Base-by-base conservation (phyloP, 2,113 vertebrate species). In the Physeter macrocephalus region DNA sequence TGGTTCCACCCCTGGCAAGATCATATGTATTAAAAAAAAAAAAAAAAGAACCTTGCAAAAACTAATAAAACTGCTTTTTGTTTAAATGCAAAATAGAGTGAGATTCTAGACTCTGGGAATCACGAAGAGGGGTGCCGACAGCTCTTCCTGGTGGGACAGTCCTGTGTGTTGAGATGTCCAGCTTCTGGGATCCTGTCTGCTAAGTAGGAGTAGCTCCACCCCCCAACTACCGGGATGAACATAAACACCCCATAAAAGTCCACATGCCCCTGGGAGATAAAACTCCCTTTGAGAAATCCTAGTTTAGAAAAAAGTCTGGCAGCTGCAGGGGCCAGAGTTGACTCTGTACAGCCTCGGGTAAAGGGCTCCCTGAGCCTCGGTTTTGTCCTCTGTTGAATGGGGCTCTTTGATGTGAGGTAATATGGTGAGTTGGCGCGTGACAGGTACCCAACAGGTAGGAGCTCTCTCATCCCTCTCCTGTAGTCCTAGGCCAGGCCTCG, bases 401-500 rank as follows among this genome's bases (percentile, higher is more conserved):
- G 17, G 23, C 17, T 61, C 91, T 74, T 69, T 41, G 59, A 81
- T 62, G 29, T 75, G 27, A n/a, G 74, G 29, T 57, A 43, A 31
- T 39, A 13, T 11, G 64, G 39, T 11, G 17, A 7, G 2, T 52
- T n/a, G 6, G 89, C 1, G 7, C 34, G 0, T 20, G 71, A 52
- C 17, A 52, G 52, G 69, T 34, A 21, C 25, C 71, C 18, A 20
- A 5, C 11, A 67, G 66, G 8, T 8, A 25, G 41, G 62, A 18
- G 5, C 59, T 18, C 74, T 52, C n/a, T 46, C 36, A 49, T 27
- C 66, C 64, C 43, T n/a, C 36, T n/a, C 15, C 34, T 39, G 77
- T 5, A 5, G 17, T 31, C 31, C 46, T 85, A 1, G 0, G 18
- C 69, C 62, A 71, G 71, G 29, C 8, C 27, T 59, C 23, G 0